Conservation (phyloP, 1,140 invertebrate species). For the Drosophila sucinea region DNA sequence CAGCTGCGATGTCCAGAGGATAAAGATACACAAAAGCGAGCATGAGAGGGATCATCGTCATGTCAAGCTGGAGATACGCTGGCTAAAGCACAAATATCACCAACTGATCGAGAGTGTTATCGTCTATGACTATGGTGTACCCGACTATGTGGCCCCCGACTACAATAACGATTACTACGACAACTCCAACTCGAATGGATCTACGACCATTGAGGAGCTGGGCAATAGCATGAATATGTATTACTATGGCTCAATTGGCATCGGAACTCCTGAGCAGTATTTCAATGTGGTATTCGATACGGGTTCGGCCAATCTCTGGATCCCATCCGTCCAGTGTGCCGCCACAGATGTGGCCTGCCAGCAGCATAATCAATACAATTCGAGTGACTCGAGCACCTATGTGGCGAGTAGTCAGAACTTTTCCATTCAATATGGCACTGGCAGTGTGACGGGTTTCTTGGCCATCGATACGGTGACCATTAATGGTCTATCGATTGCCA, state of each 20-base stretch:
- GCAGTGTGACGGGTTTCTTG: slow-evolving; percentile 58
- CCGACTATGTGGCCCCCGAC: slow-evolving; percentile 37
- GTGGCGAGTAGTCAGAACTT: slow-evolving; percentile 56
- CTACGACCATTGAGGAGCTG: slow-evolving; percentile 37
- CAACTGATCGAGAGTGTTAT: slow-evolving; percentile 15
- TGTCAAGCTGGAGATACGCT: slow-evolving; percentile 32
- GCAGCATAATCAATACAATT: slow-evolving; percentile 67
- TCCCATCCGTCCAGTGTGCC: slow-evolving; percentile 62
- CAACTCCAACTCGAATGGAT: slow-evolving; percentile 18
- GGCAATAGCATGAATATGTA: slow-evolving; percentile 65
- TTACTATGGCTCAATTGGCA: slow-evolving; percentile 90
- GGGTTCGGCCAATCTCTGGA: slow-evolving; percentile 71
- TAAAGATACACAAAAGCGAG: slow-evolving; percentile 52
- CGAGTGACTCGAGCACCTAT: slow-evolving; percentile 64
- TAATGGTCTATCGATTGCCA: slow-evolving; percentile 87
- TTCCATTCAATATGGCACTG: slow-evolving; percentile 70
- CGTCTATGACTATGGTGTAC: slow-evolving; percentile 22
- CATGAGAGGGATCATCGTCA: slow-evolving; percentile 37
- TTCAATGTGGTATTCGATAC: slow-evolving; percentile 75
- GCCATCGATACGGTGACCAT: slow-evolving; percentile 68
- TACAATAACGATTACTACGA: slow-evolving; percentile 40
- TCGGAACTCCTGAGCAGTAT: slow-evolving; percentile 95
- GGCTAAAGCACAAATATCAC: slow-evolving; percentile 61
- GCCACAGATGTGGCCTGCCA: slow-evolving; percentile 62
- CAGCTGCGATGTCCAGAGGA: slow-evolving; percentile 57